phyloP scores from a whole-genome alignment of 1,140 invertebrate genomes.

The Trachymyrmex cornetzi region DNA sequence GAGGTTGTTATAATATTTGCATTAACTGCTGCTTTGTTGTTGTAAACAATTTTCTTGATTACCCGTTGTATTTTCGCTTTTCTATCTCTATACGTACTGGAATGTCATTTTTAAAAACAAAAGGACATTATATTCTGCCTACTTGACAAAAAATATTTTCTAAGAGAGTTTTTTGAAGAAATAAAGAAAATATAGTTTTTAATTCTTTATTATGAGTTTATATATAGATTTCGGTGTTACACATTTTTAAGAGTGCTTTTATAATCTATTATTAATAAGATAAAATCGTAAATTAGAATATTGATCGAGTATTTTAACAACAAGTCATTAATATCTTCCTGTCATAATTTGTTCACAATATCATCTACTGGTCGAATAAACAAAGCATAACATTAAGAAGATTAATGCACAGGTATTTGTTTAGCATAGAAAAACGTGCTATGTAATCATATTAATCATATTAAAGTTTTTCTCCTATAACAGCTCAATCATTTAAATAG shows the following conservation, averaged over 20 bases:
- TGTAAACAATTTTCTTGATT: background rate
- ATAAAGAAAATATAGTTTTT: no score
- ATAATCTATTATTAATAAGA: background rate
- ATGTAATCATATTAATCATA: background rate
- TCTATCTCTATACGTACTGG: background rate
- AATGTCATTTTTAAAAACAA: background rate
- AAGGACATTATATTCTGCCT: background rate
- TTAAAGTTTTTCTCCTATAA: background rate
- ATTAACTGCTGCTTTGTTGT: background rate
- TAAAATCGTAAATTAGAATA: background rate
- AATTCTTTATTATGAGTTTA: background rate
- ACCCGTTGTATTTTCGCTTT: background rate
- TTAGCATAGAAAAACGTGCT: background rate
- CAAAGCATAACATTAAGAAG: background rate
- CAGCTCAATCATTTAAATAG: background rate
- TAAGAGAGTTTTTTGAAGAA: no score
- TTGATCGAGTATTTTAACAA: slow-evolving; percentile 4
- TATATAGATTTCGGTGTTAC: background rate
- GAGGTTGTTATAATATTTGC: background rate
- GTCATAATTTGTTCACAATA: slow-evolving; percentile 11
- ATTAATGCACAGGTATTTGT: slow-evolving; percentile 20
- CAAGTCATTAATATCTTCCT: slow-evolving; percentile 30
- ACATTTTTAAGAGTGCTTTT: background rate
- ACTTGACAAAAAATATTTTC: no score
- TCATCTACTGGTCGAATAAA: background rate